phyloP scores from a whole-genome alignment of 2,888 invertebrate genomes.

The Drosophila tanythrix region DNA sequence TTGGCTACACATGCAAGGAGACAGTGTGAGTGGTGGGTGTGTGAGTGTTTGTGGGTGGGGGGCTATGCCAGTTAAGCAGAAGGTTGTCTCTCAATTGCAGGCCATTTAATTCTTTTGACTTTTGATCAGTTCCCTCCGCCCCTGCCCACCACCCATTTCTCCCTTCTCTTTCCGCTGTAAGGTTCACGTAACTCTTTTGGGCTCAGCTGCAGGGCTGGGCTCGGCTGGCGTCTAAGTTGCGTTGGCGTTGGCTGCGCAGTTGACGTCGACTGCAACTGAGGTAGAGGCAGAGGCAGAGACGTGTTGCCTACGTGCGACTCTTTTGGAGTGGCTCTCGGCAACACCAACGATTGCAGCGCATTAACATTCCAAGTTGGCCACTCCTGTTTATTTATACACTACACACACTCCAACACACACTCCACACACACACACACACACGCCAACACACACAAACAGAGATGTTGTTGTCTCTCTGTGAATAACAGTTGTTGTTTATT shows the following conservation, averaged over 20 bases:
- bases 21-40: background rate
- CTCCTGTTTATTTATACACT: slow-evolving; percentile 73
- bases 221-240: background rate
- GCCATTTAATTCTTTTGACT: slow-evolving; percentile 67
- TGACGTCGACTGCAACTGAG: slow-evolving; percentile 4
- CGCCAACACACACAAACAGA: slow-evolving; percentile 11
- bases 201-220: slow-evolving; percentile 26
- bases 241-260: slow-evolving; percentile 10
- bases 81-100: background rate
- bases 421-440: slow-evolving; percentile 13
- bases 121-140: slow-evolving; percentile 39
- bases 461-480: slow-evolving; percentile 49
- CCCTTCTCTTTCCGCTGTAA: slow-evolving; percentile 20
- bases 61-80: background rate
- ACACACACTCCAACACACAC: slow-evolving; percentile 30
- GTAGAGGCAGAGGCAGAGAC: background rate
- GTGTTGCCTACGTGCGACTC: slow-evolving; percentile 64
- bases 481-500: slow-evolving; percentile 75
- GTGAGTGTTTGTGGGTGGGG: background rate
- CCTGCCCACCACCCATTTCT: background rate
- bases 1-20: slow-evolving; percentile 49
- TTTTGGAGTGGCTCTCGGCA: slow-evolving; percentile 63
- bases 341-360: slow-evolving; percentile 74
- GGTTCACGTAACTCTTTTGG: slow-evolving; percentile 71
- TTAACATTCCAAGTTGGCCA: slow-evolving; percentile 80